Percentiles rank a stretch among this genome's conserved stretches.
These are phyloP conservation scores for Leucopsar rothschildi DNA, from an alignment of 2,113 vertebrate species.

Conservation along the genomic window DNA sequence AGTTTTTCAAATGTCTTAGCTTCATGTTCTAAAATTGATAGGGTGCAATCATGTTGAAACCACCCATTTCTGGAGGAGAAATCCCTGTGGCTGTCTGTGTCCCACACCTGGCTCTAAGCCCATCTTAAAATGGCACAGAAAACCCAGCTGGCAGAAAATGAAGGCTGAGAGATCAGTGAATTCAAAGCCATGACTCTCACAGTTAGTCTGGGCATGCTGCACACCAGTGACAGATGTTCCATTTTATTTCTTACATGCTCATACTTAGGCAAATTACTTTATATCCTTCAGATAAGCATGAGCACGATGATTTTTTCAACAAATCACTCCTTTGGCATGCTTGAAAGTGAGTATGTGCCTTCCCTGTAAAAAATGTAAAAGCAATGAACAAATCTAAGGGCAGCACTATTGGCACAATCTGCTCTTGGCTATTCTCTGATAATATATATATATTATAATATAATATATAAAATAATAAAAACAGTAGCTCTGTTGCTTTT, in stretches of 20 bases:
- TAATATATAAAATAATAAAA: no score
- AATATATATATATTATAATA: no score
- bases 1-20: not conserved
- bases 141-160: not conserved
- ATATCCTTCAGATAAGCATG: not conserved
- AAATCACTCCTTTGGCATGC: not conserved
- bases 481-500: not conserved
- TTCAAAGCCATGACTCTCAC: not conserved
- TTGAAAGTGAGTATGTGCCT: not conserved
- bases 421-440: not conserved
- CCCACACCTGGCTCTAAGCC: not conserved
- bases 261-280: not conserved
- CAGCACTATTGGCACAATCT: not conserved
- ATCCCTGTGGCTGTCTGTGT: not conserved
- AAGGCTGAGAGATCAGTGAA: not conserved
- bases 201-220: not conserved
- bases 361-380: not conserved
- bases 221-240: not conserved
- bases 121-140: not conserved
- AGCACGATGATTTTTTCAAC: not conserved
- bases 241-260: not conserved
- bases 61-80: not conserved
- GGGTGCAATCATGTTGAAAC: not conserved
- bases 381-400: not conserved
- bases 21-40: not conserved